Evolutionary conservation across 2,797 vertebrate species (phyloP).

Genomic region (Enteromius radiatus): DNA sequence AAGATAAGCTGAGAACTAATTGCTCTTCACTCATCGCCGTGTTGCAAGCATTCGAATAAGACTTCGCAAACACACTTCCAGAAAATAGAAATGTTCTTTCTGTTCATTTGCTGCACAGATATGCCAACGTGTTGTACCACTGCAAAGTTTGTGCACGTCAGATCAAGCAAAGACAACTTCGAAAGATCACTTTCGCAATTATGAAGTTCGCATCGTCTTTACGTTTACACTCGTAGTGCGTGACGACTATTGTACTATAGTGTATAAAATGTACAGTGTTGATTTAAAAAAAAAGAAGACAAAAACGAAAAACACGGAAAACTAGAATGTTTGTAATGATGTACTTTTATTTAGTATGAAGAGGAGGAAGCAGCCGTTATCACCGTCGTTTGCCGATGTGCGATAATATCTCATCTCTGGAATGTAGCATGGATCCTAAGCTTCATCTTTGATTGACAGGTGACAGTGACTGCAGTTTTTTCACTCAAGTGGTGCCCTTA

Average conservation of each 20-base stretch:
- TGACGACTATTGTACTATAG: slow-evolving; percentile 79
- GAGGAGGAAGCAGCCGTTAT: slow-evolving; percentile 65
- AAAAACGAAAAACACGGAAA: slow-evolving; percentile 45
- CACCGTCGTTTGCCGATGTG: slow-evolving; percentile 59
- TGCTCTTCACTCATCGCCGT: background rate
- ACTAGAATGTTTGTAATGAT: slow-evolving; percentile 85
- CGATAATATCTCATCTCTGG: slow-evolving; percentile 72
- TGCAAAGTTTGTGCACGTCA: background rate
- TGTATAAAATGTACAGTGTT: slow-evolving; percentile 85
- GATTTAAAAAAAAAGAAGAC: slow-evolving; percentile 73
- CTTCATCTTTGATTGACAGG: slow-evolving; percentile 74
- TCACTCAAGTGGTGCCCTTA: slow-evolving; percentile 71
- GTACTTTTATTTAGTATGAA: slow-evolving; percentile 78
- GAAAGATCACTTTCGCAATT: background rate
- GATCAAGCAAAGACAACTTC: background rate
- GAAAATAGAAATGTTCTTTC: slow-evolving; percentile 23
- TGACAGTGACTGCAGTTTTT: slow-evolving; percentile 77
- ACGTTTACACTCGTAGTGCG: slow-evolving; percentile 48
- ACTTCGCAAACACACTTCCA: slow-evolving; percentile 1
- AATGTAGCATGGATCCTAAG: slow-evolving; percentile 80
- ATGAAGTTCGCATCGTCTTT: background rate
- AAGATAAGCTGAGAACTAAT: slow-evolving; percentile 11
- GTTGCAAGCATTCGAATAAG: background rate
- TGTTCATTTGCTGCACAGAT: slow-evolving; percentile 1
- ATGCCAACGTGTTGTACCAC: background rate